These are phyloP conservation scores for Podilymbus podiceps DNA, from an alignment of 2,113 vertebrate genomes.

Conservation along the genomic window DNA sequence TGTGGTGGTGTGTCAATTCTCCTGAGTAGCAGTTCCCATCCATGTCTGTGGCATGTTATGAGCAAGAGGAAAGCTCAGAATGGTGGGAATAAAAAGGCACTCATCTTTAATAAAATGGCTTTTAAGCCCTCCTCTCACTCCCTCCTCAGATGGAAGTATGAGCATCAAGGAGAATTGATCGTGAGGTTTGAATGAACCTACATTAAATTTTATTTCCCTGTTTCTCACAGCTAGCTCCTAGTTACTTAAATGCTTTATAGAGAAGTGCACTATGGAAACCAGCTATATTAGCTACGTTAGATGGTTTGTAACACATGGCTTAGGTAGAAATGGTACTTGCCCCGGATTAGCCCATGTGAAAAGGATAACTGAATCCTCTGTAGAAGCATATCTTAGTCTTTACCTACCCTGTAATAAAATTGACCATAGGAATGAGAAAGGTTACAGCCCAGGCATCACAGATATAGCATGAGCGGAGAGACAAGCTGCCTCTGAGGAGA, in stretches of 20 bases:
- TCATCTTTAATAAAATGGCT: background rate
- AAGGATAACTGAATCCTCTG: background rate
- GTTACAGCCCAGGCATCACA: background rate
- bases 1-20: background rate
- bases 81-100: background rate
- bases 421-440: background rate
- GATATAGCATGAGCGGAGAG: background rate
- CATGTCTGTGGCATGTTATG: fast-evolving
- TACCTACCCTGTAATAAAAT: background rate
- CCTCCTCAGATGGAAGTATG: background rate
- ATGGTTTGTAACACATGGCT: background rate
- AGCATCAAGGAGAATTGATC: background rate
- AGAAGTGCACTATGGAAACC: background rate
- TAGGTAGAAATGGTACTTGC: background rate
- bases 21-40: background rate
- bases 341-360: background rate
- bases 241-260: background rate
- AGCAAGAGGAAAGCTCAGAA: background rate
- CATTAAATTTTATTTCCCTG: background rate
- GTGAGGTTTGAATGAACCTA: background rate
- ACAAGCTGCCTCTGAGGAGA: background rate
- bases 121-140: background rate
- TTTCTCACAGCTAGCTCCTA: background rate
- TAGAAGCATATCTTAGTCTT: background rate
- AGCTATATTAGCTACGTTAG: background rate